Evolutionary conservation across 2,113 vertebrate genomes (phyloP), one percentile per base, ranked within the genome.

Genomic region (Podarcis cretensis): DNA sequence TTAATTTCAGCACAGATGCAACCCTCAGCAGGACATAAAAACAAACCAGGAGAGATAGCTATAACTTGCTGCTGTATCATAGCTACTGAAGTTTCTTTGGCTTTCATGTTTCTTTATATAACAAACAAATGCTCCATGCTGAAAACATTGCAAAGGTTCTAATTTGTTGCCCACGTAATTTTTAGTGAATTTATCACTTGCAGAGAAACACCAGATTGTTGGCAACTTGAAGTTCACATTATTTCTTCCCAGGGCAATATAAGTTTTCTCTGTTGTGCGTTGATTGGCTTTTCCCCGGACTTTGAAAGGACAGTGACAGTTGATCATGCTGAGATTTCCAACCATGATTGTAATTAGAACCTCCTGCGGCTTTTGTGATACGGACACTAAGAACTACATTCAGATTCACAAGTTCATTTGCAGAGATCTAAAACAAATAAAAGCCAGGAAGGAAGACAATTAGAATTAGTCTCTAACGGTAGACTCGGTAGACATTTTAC

Each of bases 1-100:
- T 95, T 97, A 97, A 97, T 97, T 97, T 97, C 93, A 94, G 95
- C 96, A 95, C 96, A 97, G 97, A 97, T 97, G 96, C 95, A 96
- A 95, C 93, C 96, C 97, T 96, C 96, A 95, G 95, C 96, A 92
- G 96, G 97, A 96, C 95, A 95, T 95, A 96, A 96, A 96, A 96
- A 94, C 91, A 96, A 95, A 96, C 95, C 91, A 94, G 81, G 95
- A 96, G 95, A 96, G 95, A 96, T 68, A 92, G 95, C 95, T 95
- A 94, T 96, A 97, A 92, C 95, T 95, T 96, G 96, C 92, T 97
- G 95, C 95, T 95, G 95, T 88, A 96, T 95, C 95, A 88, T 94
- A 90, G 90, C 96, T 96, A 95, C 93, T 97, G 94, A 95, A 95
- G 91, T 94, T 95, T 83, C 23, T 88, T 90, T 92, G 94, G 85